Conservation (phyloP, 2,797 vertebrate species). For the Lophotriccus pileatus region DNA sequence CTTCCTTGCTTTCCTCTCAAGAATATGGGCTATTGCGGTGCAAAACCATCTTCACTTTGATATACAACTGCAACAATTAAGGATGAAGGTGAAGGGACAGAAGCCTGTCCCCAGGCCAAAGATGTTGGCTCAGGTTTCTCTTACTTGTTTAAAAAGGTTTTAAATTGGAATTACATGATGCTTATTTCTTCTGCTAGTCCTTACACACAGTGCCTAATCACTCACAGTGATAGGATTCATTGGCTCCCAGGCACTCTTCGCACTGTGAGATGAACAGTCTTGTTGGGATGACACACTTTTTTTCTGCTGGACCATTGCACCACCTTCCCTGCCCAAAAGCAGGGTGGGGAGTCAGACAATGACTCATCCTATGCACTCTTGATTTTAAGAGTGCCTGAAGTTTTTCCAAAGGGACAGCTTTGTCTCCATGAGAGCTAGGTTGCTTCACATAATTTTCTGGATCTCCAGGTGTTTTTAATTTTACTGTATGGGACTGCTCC, state of each 20-base stretch:
- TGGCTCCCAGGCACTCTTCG: neutral
- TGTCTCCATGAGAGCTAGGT: neutral
- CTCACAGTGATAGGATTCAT: neutral
- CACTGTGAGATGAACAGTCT: neutral
- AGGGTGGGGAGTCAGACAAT: neutral
- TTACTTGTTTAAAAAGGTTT: neutral
- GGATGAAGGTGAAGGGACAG: neutral
- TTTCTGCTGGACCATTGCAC: neutral
- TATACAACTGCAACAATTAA: neutral
- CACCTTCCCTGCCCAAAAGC: neutral
- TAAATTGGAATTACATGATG: neutral
- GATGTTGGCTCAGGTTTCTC: neutral
- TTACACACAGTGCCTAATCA: neutral
- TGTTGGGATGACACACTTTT: neutral
- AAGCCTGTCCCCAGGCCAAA: neutral
- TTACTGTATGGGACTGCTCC: neutral
- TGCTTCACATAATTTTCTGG: neutral
- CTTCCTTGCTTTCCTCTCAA: neutral
- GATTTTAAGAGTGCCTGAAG: neutral
- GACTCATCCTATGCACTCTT: neutral
- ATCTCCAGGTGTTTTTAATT: neutral
- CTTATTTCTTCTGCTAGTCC: neutral
- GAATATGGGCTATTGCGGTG: neutral
- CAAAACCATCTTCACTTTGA: neutral
- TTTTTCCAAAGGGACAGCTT: neutral